Evolutionary conservation across 2,113 vertebrate genomes (phyloP), one percentile per base, ranked within the genome.

Genomic region (Passer montanus): DNA sequence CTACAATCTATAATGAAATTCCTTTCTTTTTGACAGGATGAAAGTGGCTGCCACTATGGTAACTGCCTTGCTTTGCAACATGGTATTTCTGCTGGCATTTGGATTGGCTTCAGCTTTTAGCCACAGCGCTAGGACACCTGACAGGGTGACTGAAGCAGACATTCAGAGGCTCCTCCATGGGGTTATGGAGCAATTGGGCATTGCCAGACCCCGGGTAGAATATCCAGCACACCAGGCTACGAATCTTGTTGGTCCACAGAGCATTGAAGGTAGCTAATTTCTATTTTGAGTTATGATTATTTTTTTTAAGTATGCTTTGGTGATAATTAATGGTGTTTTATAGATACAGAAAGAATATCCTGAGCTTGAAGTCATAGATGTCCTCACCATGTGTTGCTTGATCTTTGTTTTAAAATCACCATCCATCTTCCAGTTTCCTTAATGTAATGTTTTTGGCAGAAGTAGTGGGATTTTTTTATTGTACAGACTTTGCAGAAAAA

Each of bases 101-200:
- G 96, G 98, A 85, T 97, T 98, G 94, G 94, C 97, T 62, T 88
- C 97, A n/a, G 95, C 98, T 55, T 96, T 97, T 11, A 98, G 98
- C 90, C 98, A 98, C 87, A 99, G 98, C 91, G 96, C 98, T 11
- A 98, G 98, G 78, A 98, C 97, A 41, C 97, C 98, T 11, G 98
- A 99, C 95, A 98, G 98, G 92, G 98, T 99, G 86, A 99, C 99
- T 6, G 99, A 99, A 94, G 98, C 98, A 76, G 99, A 99, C 80
- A 99, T 99, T 94, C 99, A 99, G 97, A 99, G 99, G 66, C 98
- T 99, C 17, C 99, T 99, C 63, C 99, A 99, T 75, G 99, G 99
- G 9, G 99, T 99, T 52, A 99, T 99, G 99, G 99, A 99, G 93
- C 99, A 99, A 55, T 14, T 99, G 95, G 99, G 99, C 82, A 99